Percentiles rank a stretch among this genome's conserved stretches.
Conservation (phyloP, 1,140 invertebrate species). For the Platorchestia sp. region DNA sequence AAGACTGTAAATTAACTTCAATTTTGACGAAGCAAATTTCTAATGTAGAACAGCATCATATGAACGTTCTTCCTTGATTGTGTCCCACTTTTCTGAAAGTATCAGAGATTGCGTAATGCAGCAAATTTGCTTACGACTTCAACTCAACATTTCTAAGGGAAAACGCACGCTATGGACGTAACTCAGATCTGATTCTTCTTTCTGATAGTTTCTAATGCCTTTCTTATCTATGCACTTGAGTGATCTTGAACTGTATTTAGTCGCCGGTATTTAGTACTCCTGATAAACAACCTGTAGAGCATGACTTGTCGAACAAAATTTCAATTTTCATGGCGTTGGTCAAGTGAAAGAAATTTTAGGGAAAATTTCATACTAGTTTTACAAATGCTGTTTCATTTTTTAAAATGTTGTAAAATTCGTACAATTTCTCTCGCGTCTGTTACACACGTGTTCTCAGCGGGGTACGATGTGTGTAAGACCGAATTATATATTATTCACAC, state of each 20-base stretch:
- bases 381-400: background rate
- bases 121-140: background rate
- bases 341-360: background rate
- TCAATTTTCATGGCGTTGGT: background rate
- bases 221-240: too few relatives aligned
- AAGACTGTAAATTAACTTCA: background rate
- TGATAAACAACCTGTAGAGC: too few relatives aligned
- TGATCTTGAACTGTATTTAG: too few relatives aligned
- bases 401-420: too few relatives aligned
- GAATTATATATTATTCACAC: slow-evolving; percentile 47
- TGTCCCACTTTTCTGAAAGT: background rate
- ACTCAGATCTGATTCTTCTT: background rate
- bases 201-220: background rate
- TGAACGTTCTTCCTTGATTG: background rate
- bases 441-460: background rate
- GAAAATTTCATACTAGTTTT: background rate
- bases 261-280: too few relatives aligned
- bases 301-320: background rate
- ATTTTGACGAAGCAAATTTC: background rate
- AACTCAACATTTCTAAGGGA: background rate
- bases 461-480: background rate
- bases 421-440: background rate
- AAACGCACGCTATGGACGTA: background rate
- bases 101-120: background rate
- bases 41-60: background rate